Base-by-base conservation (phyloP, 2,113 vertebrate genomes). In the Litocranius walleri region DNA sequence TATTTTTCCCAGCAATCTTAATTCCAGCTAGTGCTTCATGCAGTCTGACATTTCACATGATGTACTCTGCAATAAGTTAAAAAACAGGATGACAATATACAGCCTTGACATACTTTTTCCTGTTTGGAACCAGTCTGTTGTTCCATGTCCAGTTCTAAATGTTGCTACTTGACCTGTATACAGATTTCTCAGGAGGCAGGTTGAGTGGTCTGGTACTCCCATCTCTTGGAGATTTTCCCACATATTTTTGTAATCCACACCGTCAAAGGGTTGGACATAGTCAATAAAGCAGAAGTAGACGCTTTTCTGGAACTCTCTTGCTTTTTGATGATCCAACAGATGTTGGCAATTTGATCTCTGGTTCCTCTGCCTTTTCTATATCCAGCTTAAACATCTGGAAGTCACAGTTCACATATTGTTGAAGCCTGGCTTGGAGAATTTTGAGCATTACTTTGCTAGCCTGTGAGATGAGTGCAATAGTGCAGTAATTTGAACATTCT, bases 181-280 rank as follows among this genome's bases (percentile, higher is more conserved):
- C 62, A 67, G 62, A n/a, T 67, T 67, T 67, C 62, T 67, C 62
- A n/a, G 62, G 33, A 67, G 62, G 62, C 62, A n/a, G 16, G 33
- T 67, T 0, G 0, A 8, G 62, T 67, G 62, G 16, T 67, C 33
- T 67, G 62, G 62, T 67, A 67, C 7, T n/a, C 33, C 33, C 33
- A n/a, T n/a, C 62, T n/a, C 16, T 67, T n/a, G 62, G n/a, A n/a
- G 62, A 10, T 33, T 67, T 67, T 67, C 33, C 33, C 0, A 0
- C 33, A n/a, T 67, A 67, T n/a, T n/a, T 67, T n/a, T 67, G 16
- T 67, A n/a, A 19, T 67, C 62, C 33, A n/a, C 33, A 67, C 16
- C 17, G 33, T 67, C 33, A 67, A 19, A 67, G 62, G 16, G 7
- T n/a, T 67, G n/a, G 33, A 2, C 62, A n/a, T n/a, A 67, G 62